These are phyloP conservation scores for Sminthopsis crassicaudata DNA, from an alignment of 2,113 vertebrate genomes.

Conservation along the genomic window DNA sequence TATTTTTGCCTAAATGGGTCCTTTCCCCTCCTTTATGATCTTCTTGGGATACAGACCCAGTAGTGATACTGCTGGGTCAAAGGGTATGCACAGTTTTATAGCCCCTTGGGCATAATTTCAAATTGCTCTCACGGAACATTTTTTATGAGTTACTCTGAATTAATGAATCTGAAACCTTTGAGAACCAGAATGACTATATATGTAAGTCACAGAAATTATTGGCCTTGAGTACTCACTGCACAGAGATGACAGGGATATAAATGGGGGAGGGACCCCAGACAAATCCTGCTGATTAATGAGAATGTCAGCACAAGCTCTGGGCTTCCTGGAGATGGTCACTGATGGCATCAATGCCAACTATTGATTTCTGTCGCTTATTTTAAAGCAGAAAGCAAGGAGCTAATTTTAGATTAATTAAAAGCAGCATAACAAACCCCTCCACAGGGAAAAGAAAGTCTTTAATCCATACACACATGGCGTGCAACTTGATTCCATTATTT, in stretches of 20 bases:
- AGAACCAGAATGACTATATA: neutral
- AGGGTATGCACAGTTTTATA: too few species aligned
- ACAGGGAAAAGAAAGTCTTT: neutral
- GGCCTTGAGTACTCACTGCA: neutral
- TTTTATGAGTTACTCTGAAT: neutral
- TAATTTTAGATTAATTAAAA: conserved; percentile 56
- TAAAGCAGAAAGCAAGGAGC: conserved; percentile 13
- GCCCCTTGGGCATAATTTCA: too few species aligned
- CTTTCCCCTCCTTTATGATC: too few species aligned
- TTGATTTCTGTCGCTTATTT: conserved; percentile 36
- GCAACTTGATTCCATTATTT: neutral
- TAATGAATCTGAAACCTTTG: neutral
- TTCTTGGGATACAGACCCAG: too few species aligned
- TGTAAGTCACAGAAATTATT: neutral
- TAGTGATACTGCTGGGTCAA: too few species aligned
- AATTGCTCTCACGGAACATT: neutral
- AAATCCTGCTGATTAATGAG: neutral
- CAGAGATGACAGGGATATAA: neutral
- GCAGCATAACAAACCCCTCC: neutral
- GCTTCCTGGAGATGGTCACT: neutral
- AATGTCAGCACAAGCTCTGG: neutral
- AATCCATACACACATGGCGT: neutral
- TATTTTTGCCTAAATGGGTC: too few species aligned
- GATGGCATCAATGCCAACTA: neutral
- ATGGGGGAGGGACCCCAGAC: neutral